phyloP scores from a whole-genome alignment of 64 coral and sea anemone genomes.

The Montipora cactus region DNA sequence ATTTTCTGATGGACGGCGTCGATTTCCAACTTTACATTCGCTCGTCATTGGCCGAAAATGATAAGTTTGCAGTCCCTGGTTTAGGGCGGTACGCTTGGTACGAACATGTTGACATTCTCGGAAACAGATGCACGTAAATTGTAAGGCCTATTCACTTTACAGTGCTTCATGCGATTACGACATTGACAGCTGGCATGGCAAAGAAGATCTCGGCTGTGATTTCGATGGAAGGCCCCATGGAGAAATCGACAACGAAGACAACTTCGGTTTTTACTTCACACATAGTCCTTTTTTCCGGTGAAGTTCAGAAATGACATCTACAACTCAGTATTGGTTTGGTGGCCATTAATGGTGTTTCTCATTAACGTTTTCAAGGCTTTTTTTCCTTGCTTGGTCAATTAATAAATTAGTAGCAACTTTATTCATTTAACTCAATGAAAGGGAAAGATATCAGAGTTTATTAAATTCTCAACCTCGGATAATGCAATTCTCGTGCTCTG shows the following conservation, averaged over 20 bases:
- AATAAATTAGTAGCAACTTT: too few relatives aligned
- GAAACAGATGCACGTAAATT: not conserved
- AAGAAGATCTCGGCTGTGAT: not conserved
- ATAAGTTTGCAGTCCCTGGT: not conserved
- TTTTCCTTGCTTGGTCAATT: too few relatives aligned
- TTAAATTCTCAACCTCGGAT: too few relatives aligned
- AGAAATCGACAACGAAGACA: not conserved
- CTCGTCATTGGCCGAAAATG: not conserved
- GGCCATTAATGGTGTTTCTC: not conserved
- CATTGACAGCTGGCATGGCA: conserved; percentile 2
- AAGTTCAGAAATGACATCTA: not conserved
- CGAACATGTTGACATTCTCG: not conserved
- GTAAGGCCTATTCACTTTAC: not conserved
- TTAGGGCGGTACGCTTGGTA: not conserved
- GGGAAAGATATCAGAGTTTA: too few relatives aligned
- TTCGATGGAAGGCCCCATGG: not conserved
- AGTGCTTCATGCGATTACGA: not conserved
- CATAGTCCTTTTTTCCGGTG: not conserved
- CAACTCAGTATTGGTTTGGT: conserved; percentile 20
- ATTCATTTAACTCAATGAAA: too few relatives aligned
- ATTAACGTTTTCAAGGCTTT: too few relatives aligned
- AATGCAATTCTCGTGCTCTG: too few relatives aligned
- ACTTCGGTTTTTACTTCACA: not conserved
- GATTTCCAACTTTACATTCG: conserved; percentile 32
- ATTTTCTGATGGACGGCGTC: not conserved